Percentiles rank a stretch among this genome's conserved stretches.
Evolutionary conservation across 2,113 vertebrate species (phyloP).

Genomic region (Bolborhynchus lineola): DNA sequence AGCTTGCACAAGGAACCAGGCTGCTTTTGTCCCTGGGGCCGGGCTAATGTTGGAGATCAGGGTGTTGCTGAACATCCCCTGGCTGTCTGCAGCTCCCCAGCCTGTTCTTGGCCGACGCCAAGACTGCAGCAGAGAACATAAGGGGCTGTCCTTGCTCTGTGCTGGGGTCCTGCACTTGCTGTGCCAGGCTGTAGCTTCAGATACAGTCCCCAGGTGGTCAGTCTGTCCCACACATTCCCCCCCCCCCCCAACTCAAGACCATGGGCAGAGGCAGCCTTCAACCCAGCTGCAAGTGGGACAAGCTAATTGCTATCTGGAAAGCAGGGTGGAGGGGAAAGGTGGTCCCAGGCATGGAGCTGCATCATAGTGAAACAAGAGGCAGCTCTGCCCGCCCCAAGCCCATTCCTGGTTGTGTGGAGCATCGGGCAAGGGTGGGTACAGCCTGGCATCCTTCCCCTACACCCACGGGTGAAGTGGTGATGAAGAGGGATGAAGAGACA

Average conservation of each 20-base stretch:
- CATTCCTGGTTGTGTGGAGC: fast-evolving
- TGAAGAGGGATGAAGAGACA: fast-evolving
- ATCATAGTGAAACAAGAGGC: not conserved
- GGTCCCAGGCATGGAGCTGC: not conserved
- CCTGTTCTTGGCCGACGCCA: not conserved
- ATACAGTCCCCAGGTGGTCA: too few species aligned
- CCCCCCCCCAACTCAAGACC: not conserved
- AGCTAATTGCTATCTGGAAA: not conserved
- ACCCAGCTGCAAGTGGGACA: not conserved
- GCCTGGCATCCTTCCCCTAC: not conserved
- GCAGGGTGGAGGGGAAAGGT: not conserved
- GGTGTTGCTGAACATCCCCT: not conserved
- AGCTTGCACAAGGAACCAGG: not conserved
- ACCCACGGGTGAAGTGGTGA: not conserved
- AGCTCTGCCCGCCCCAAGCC: not conserved
- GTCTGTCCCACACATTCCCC: not conserved
- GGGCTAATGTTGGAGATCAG: not conserved
- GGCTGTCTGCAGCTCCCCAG: not conserved
- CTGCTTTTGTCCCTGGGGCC: not conserved
- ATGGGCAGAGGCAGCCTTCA: not conserved
- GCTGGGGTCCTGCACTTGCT: not conserved
- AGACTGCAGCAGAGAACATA: not conserved
- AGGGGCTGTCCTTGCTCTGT: not conserved
- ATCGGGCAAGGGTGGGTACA: not conserved
- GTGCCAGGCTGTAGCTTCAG: not conserved